phyloP scores from a whole-genome alignment of 2,888 invertebrate genomes.

The Xylota sylvarum region DNA sequence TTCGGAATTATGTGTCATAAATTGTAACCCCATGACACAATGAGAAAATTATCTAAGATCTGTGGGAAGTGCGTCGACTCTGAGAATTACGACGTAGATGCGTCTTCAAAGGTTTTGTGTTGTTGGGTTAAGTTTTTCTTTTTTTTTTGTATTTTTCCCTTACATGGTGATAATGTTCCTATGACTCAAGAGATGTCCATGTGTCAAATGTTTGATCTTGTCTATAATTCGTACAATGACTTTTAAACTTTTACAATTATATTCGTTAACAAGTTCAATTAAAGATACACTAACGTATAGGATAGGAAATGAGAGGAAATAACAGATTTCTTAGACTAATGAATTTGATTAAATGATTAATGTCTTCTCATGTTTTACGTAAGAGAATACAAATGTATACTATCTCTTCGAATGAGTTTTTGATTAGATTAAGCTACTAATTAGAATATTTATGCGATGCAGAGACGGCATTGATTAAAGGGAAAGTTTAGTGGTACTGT shows the following conservation, averaged over 20 bases:
- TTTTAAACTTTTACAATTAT: constrained; percentile 33
- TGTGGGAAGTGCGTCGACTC: constrained; percentile 29
- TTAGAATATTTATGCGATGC: not conserved
- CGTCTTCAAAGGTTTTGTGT: constrained; percentile 5
- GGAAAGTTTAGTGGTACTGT: too few relatives aligned
- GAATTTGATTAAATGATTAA: constrained; percentile 19
- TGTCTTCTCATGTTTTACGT: not conserved
- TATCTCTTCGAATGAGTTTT: not conserved
- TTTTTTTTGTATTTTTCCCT: constrained; percentile 2
- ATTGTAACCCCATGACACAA: constrained; percentile 50
- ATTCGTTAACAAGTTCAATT: constrained; percentile 26
- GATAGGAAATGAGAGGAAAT: constrained; percentile 35
- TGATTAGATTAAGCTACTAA: not conserved
- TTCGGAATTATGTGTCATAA: constrained; percentile 46
- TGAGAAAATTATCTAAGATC: constrained; percentile 42
- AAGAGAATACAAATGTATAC: not conserved
- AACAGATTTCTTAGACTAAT: constrained; percentile 16
- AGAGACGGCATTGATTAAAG: not conserved
- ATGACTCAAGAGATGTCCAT: not conserved
- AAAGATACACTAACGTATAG: not conserved
- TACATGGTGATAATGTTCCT: constrained; percentile 8
- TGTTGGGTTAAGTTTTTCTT: constrained; percentile 31
- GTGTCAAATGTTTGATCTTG: constrained; percentile 17
- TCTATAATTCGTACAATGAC: constrained; percentile 14
- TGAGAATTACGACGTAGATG: constrained; percentile 9